Base-by-base conservation (phyloP, 1,140 invertebrate genomes). In the Calosoma granatense region DNA sequence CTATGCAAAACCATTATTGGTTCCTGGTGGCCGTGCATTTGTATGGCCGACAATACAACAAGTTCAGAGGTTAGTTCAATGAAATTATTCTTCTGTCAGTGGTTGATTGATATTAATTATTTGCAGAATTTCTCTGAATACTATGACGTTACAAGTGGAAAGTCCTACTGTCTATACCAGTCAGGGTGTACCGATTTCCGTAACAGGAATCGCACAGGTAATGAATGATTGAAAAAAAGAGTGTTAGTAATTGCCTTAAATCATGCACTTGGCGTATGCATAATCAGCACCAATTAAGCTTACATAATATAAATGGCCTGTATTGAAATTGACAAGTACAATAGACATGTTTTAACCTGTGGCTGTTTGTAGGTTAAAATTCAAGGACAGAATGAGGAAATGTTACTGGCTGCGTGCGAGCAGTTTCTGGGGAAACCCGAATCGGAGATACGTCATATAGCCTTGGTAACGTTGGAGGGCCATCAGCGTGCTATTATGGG, bases 401-500 rank as follows among this genome's bases (percentile, higher is more conserved):
- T 98, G 94, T 75, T 98, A 51, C 78, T 93, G 56, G 90, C 93
- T 4, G 95, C 95, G 1, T 98, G 95, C 72, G 93, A 98, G 74
- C 92, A 97, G 66, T 98, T 98, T 76, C 77, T 98, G 21, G 94
- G 94, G 20, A 97, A 97, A 78, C 75, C 79, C 0, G 92, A 96
- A 70, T 65, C 80, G 4, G 92, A 97, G 72, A 95, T 98, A 59
- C 89, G 90, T 65, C 84, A 91, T 65, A 93, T 98, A 70, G 94
- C 94, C 20, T 77, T 96, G 51, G 94, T 97, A 36, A 98, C 95
- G 43, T 75, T 98, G 19, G 95, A 98, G 76, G 95, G 95, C 60
- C 95, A 98, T 73, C 95, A 98, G 75, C 77, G 95, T 62, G 94
- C 94, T 58, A 98, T 98, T 57, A 98, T 98, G 94, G 95, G 95